phyloP scores from a whole-genome alignment of 2,113 vertebrate genomes.

The Eretmodus cyanostictus region DNA sequence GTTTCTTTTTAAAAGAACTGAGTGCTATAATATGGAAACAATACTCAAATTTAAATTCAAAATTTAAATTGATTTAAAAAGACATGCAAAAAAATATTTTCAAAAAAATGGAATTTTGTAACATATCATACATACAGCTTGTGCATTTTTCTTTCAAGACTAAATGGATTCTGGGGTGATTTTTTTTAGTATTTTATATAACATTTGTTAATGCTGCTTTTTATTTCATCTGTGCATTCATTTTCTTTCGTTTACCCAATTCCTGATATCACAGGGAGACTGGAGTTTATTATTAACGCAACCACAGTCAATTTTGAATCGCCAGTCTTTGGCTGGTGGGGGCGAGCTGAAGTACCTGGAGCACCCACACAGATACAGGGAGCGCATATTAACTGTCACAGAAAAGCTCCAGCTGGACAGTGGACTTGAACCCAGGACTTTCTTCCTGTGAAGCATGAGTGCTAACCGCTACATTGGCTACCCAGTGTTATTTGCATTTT shows the following conservation, averaged over 20 bases:
- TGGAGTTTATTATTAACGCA: neutral
- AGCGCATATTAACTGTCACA: neutral
- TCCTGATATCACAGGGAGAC: neutral
- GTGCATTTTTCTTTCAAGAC: neutral
- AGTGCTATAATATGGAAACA: neutral
- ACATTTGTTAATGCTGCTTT: neutral
- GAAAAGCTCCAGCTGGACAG: neutral
- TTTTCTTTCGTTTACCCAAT: fast-evolving
- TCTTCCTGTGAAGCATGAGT: neutral
- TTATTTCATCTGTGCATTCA: neutral
- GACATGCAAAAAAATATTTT: neutral
- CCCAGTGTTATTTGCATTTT: neutral
- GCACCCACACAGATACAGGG: neutral
- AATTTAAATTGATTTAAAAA: fast-evolving
- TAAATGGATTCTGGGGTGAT: neutral
- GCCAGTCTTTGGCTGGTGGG: neutral
- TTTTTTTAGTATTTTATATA: neutral
- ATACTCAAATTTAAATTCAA: neutral
- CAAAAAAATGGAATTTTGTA: neutral
- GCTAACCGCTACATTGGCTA: fast-evolving
- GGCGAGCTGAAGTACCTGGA: neutral
- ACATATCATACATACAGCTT: neutral
- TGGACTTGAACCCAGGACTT: neutral
- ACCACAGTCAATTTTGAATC: neutral
- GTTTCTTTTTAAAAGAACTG: neutral